phyloP scores from a whole-genome alignment of 2,888 invertebrate genomes.

The Fragum sueziense region DNA sequence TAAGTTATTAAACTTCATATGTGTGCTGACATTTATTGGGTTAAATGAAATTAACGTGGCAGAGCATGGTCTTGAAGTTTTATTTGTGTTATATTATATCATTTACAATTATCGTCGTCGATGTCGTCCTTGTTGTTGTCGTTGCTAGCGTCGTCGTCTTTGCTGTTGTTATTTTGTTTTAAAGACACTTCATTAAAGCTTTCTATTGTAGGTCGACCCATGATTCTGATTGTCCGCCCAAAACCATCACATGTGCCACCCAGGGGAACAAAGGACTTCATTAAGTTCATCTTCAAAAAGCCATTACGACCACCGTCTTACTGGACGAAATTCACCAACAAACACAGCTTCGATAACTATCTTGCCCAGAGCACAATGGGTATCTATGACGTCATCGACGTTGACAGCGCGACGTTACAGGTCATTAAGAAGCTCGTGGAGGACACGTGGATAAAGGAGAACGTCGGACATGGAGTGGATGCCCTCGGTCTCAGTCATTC shows the following conservation, averaged over 20 bases:
- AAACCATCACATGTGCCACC: neutral
- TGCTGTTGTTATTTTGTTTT: no score
- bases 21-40: no score
- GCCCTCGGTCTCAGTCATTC: neutral
- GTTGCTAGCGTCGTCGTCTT: no score
- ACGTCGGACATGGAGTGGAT: slow-evolving; percentile 4
- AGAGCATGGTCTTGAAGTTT: no score
- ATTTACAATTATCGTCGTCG: no score
- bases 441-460: slow-evolving; percentile 7
- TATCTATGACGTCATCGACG: neutral
- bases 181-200: neutral
- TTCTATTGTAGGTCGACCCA: neutral
- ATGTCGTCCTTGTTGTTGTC: no score
- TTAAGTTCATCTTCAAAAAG: slow-evolving; percentile 4
- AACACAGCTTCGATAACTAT: neutral
- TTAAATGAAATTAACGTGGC: no score
- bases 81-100: no score
- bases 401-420: neutral
- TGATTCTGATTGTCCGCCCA: neutral
- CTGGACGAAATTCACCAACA: slow-evolving; percentile 8
- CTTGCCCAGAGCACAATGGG: neutral
- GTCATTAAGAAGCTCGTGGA: neutral
- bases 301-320: slow-evolving; percentile 8
- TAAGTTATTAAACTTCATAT: no score
- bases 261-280: slow-evolving; percentile 10